Evolutionary conservation across 2,888 invertebrate species (phyloP).

Genomic region (Microdon myrmicae): DNA sequence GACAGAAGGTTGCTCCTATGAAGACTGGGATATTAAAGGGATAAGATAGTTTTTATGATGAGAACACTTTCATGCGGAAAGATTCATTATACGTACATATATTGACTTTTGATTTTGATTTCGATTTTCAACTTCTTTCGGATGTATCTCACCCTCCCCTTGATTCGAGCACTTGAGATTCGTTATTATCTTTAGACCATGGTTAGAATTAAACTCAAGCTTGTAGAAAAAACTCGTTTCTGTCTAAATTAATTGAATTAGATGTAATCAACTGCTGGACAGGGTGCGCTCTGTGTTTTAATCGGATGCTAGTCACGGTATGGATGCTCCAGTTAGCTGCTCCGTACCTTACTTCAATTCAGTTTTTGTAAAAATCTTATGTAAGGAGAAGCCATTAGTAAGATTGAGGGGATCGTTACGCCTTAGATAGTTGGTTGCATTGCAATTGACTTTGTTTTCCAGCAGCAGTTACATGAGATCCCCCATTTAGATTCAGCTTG

Average conservation of each 20-base stretch:
- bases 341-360: too few relatives aligned
- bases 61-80: constrained; percentile 47
- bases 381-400: too few relatives aligned
- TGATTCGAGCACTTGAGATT: neutral
- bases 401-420: too few relatives aligned
- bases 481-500: too few relatives aligned
- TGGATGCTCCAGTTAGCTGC: too few relatives aligned
- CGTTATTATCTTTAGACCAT: neutral
- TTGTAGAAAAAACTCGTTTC: constrained; percentile 25
- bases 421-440: too few relatives aligned
- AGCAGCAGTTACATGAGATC: too few relatives aligned
- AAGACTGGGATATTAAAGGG: constrained; percentile 40
- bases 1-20: neutral
- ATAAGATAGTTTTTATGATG: constrained; percentile 48
- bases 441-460: too few relatives aligned
- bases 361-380: too few relatives aligned
- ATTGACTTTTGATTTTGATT: constrained; percentile 49
- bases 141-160: neutral
- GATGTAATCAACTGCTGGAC: constrained; percentile 30
- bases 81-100: constrained; percentile 45
- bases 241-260: constrained; percentile 43
- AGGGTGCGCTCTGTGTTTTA: too few relatives aligned
- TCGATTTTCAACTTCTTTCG: too few relatives aligned
- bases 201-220: neutral
- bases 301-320: too few relatives aligned